Evolutionary conservation across 2,113 vertebrate genomes (phyloP), one percentile per base, ranked within the genome.

Genomic region (Cettia cetti): DNA sequence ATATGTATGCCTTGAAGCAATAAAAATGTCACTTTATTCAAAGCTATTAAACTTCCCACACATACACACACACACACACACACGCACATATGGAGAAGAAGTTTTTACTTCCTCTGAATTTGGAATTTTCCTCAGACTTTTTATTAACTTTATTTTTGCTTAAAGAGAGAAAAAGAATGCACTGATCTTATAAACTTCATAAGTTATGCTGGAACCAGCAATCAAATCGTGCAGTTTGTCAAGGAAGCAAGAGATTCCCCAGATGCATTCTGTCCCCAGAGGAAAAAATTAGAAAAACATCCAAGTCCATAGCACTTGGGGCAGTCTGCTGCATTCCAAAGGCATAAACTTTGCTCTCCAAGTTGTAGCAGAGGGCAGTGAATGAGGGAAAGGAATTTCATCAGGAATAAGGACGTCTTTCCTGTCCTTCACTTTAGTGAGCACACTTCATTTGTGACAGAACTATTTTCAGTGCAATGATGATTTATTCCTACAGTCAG

Each of bases 21-120:
- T 96, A 97, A 96, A 91, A 92, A 66, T 54, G 56, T 96, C 80
- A 91, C 86, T 93, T 96, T 45, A 52, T 82, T 90, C 56, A 72
- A 90, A 76, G 21, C 37, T 80, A 26, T 70, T 79, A 70, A 90
- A 63, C 12, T 68, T 84, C 45, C 54, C 40, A 33, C 74, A 47
- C 44, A 15, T n/a, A 26, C 47, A 47, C 44, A 15, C 37, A 26
- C 47, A 24, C 19, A 13, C 26, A 70, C 21, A 53, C n/a, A 26
- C 26, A 50, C 2, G 27, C 35, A 54, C 24, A 42, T 15, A 54
- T 0, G 2, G 16, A 82, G 33, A 40, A 88, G 37, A 56, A 44
- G 18, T 50, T 90, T 90, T 61, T 64, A 42, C 81, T 94, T 89
- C 71, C 69, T 91, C 59, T 47, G 56, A 76, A 82, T 72, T 1